Evolutionary conservation across 2,888 invertebrate species (phyloP), one percentile per base, ranked within the genome.

Genomic region (Machimus atricapillus): DNA sequence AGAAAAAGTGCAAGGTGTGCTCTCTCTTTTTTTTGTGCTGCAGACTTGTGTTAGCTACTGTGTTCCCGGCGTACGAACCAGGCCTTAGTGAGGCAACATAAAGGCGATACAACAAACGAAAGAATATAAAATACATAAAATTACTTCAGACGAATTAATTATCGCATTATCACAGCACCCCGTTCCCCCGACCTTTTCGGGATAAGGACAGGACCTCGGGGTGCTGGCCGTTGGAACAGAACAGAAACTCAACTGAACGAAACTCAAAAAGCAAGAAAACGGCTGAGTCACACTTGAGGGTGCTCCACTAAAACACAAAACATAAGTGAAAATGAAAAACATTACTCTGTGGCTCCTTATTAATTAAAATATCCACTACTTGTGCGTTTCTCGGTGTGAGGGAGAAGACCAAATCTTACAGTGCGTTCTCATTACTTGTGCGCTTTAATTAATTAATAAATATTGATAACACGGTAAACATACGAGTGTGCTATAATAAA

Each of bases 401-500:
- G 81, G 73, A 73, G 66, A 43, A 52, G 46, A 83, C 40, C 37
- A 83, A 83, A 40, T 37, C 66, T 66, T 83, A 83, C 66, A 83
- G 83, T 83, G 83, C 83, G 83, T 83, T 83, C 58, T 66, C 12
- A 73, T 83, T 66, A 23, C 66, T 40, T 40, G 73, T 83, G 73
- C 73, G 83, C 40, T 83, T 66, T 73, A 83, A 66, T 83, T 52
- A 73, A 83, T 66, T 40, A 76, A 83, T 83, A 40, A 83, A 40
- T 66, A 66, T 66, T 66, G 34, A 73, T 83, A 83, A 83, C 73
- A 83, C 83, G 83, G 43, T 83, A 66, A 83, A 83, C 83, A 83
- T 85, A 85, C 85, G 85, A 85, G 85, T 85, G 85, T 85, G 85
- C 85, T 85, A 74, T 83, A 81, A 40, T 46, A 46, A 46, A 81